Percentiles rank a stretch among this genome's conserved stretches.
These are phyloP conservation scores for Rhinogobius similis DNA, from an alignment of 2,113 vertebrate genomes.

Conservation along the genomic window DNA sequence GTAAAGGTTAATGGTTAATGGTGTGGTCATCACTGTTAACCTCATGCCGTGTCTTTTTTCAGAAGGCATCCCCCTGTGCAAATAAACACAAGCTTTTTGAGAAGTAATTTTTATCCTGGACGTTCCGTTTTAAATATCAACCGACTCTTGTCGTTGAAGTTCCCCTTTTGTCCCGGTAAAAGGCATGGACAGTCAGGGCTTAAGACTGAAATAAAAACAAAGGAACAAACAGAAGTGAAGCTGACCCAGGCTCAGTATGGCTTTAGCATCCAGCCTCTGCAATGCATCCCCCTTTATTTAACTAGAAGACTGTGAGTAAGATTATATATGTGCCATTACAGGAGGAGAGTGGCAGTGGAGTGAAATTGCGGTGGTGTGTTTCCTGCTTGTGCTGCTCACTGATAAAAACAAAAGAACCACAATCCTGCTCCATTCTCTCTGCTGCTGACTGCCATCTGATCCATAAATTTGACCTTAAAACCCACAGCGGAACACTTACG, in stretches of 20 bases:
- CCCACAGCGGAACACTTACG: slow-evolving; percentile 37
- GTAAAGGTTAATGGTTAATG: slow-evolving; percentile 71
- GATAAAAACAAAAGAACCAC: slow-evolving; percentile 70
- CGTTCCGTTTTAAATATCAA: slow-evolving; percentile 82
- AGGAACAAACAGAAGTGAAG: slow-evolving; percentile 1
- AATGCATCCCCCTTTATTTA: neutral
- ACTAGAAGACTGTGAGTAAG: slow-evolving; percentile 16
- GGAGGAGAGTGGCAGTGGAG: neutral
- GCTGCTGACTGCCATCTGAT: slow-evolving; percentile 52
- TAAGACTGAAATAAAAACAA: slow-evolving; percentile 28
- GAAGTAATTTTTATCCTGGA: slow-evolving; percentile 71
- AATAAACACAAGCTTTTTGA: slow-evolving; percentile 69
- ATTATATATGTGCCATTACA: slow-evolving; percentile 12
- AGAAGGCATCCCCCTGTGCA: slow-evolving; percentile 30
- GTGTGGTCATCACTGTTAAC: slow-evolving; percentile 16
- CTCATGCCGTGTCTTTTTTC: slow-evolving; percentile 6
- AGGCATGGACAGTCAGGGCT: slow-evolving; percentile 28
- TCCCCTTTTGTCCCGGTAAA: slow-evolving; percentile 74
- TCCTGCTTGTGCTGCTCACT: slow-evolving; percentile 62
- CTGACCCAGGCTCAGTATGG: neutral
- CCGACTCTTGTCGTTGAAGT: slow-evolving; percentile 71
- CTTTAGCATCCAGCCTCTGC: no score
- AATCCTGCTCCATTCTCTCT: slow-evolving; percentile 46
- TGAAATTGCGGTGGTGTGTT: slow-evolving; percentile 35
- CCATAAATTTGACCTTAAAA: slow-evolving; percentile 64